Conservation (phyloP, 2,888 invertebrate genomes). For the Pterobdella sp. region DNA sequence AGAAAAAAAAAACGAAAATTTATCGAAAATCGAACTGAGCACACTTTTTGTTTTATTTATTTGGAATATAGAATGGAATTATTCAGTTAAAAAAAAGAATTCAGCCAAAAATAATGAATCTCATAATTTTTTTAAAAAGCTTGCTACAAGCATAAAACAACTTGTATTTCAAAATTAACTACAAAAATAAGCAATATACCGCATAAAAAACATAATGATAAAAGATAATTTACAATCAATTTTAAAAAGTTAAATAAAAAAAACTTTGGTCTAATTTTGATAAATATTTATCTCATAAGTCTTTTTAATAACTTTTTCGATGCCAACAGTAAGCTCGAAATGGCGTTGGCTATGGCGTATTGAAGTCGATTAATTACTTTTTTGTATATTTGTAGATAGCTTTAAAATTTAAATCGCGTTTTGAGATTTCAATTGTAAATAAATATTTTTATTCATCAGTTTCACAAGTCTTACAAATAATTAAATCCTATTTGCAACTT, state of each 20-base stretch:
- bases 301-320: conserved; percentile 2
- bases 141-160: neutral
- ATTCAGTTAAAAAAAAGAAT: neutral
- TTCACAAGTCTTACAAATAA: neutral
- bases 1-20: no score
- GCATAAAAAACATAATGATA: neutral
- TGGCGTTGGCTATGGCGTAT: conserved; percentile 23
- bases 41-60: neutral
- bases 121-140: no score
- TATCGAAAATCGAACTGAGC: no score
- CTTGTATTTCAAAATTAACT: neutral
- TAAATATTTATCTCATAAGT: neutral
- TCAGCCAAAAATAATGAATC: no score
- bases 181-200: neutral
- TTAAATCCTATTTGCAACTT: neutral
- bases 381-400: conserved; percentile 30
- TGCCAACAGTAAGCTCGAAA: conserved; percentile 25
- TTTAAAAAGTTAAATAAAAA: neutral
- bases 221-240: neutral
- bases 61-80: neutral
- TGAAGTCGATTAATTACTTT: conserved; percentile 6
- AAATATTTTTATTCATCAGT: neutral
- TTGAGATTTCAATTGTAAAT: conserved; percentile 13
- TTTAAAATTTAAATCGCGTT: conserved; percentile 22
- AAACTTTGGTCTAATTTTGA: conserved; percentile 9